These are phyloP conservation scores for Vombatus ursinus DNA, from an alignment of 2,113 vertebrate genomes.

Conservation along the genomic window DNA sequence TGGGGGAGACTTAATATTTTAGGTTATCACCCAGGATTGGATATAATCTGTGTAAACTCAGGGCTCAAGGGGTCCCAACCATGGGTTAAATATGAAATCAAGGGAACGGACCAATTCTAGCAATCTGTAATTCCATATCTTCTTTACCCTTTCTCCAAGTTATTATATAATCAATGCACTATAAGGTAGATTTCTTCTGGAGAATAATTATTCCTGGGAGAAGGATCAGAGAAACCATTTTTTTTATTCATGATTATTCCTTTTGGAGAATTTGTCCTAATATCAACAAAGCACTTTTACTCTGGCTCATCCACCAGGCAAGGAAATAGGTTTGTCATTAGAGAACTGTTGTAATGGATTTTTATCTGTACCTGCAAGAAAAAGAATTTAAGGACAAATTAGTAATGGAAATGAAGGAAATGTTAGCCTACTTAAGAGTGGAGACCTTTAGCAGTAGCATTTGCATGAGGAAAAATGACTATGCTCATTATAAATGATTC, in stretches of 20 bases:
- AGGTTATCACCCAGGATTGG: not conserved
- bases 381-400: constrained; percentile 68
- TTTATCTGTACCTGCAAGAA: constrained; percentile 40
- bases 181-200: not conserved
- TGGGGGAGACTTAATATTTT: not conserved
- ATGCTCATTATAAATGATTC: constrained; percentile 66
- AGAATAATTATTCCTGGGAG: not conserved
- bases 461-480: constrained; percentile 71
- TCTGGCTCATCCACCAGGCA: not conserved
- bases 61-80: not conserved
- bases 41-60: not conserved
- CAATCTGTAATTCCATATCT: not conserved
- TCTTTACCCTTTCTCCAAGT: not conserved
- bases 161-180: not conserved
- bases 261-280: not conserved
- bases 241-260: not conserved
- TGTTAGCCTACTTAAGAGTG: constrained; percentile 66
- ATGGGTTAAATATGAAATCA: not conserved
- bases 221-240: not conserved
- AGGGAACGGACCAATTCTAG: not conserved
- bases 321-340: not conserved
- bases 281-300: not conserved
- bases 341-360: constrained; percentile 42
- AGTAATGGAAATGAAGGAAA: constrained; percentile 51
- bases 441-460: constrained; percentile 60